phyloP scores from a whole-genome alignment of 1,140 invertebrate species.

The Pseudomyrmex pallidus region DNA sequence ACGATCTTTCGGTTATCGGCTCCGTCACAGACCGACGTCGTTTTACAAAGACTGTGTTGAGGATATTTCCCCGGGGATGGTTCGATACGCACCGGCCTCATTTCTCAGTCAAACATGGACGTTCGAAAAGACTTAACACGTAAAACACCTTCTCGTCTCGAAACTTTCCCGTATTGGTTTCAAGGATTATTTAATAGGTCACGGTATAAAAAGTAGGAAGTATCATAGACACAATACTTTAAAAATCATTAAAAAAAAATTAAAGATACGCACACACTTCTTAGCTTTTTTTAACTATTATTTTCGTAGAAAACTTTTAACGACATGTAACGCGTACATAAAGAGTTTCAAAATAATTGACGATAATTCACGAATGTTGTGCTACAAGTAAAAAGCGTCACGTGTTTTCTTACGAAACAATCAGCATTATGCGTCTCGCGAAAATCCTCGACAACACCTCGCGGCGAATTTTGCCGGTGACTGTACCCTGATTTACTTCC shows the following conservation, averaged over 20 bases:
- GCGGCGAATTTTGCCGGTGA: constrained; percentile 73
- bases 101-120: constrained; percentile 52
- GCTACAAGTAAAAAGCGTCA: neutral
- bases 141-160: constrained; percentile 67
- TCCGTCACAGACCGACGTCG: constrained; percentile 60
- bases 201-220: too few relatives aligned
- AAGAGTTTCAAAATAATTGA: neutral
- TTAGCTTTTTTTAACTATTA: too few relatives aligned
- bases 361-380: neutral
- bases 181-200: neutral
- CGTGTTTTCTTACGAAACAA: neutral
- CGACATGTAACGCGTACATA: neutral
- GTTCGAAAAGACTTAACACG: constrained; percentile 1
- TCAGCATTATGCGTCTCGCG: constrained; percentile 48
- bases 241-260: too few relatives aligned
- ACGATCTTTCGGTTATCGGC: constrained; percentile 75
- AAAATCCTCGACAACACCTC: constrained; percentile 55
- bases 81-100: constrained; percentile 46
- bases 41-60: constrained; percentile 21
- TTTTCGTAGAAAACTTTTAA: neutral
- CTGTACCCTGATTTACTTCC: constrained; percentile 83
- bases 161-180: constrained; percentile 41
- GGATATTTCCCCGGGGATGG: constrained; percentile 19
- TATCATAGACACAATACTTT: too few relatives aligned
- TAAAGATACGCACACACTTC: too few relatives aligned